Percentiles rank a stretch among this genome's conserved stretches.
Evolutionary conservation across 2,113 vertebrate species (phyloP).

Genomic region (Hypocryptadius cinnamomeus): DNA sequence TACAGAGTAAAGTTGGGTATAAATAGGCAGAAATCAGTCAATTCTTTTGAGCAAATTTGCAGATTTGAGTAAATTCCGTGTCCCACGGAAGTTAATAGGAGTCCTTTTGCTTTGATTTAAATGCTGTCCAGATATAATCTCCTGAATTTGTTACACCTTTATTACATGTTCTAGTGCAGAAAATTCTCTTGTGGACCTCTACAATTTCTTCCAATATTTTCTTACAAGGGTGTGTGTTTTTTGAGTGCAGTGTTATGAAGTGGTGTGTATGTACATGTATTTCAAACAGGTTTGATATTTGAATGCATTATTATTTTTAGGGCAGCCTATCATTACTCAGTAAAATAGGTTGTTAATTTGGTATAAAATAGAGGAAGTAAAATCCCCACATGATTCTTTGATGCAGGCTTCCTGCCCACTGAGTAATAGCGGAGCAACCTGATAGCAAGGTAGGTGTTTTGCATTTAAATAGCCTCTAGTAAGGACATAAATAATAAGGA

Average conservation of each 20-base stretch:
- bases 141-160: not conserved
- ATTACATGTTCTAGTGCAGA: not conserved
- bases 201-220: not conserved
- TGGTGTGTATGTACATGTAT: not conserved
- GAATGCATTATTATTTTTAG: not conserved
- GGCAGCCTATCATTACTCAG: slow-evolving; percentile 1
- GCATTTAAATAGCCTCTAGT: not conserved
- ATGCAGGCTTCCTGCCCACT: not conserved
- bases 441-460: not conserved
- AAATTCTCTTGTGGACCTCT: not conserved
- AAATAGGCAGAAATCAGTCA: not conserved
- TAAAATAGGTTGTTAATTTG: not conserved
- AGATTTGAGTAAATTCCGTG: not conserved
- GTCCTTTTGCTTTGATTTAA: not conserved
- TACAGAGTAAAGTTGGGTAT: not conserved
- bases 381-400: not conserved
- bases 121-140: not conserved
- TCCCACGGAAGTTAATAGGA: not conserved
- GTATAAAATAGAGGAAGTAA: not conserved
- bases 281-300: not conserved
- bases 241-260: not conserved
- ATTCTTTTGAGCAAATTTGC: not conserved
- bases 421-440: not conserved
- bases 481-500: not conserved
- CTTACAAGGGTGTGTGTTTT: not conserved